A percentile compares a stretch with the other conserved stretches of the same genome.
Evolutionary conservation across 1,140 invertebrate species (phyloP).

Genomic region (Rhysida immarginata): DNA sequence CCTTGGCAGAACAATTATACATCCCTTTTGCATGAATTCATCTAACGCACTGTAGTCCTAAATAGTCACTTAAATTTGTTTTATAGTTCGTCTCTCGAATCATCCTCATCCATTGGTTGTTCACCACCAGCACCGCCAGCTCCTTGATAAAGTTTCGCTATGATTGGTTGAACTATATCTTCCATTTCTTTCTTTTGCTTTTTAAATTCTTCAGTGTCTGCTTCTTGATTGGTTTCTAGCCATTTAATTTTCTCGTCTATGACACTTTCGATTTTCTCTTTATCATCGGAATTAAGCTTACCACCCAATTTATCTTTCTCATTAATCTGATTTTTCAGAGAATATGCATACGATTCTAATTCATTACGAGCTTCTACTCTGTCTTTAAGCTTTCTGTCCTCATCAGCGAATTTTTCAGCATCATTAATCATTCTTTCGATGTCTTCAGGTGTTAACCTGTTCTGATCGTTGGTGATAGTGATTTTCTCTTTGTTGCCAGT

Average conservation of each 20-base stretch:
- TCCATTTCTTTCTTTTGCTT: conserved; percentile 95
- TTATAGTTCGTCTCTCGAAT: conserved; percentile 79
- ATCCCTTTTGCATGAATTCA: neutral
- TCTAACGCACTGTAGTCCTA: too few species aligned
- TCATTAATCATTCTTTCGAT: conserved; percentile 98
- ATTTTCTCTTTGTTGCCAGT: conserved; percentile 98
- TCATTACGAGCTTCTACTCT: conserved; percentile 88
- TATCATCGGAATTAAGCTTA: conserved; percentile 81
- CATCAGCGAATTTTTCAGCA: conserved; percentile 95
- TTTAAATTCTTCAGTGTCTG: conserved; percentile 84
- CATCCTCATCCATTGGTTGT: conserved; percentile 47
- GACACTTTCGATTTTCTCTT: conserved; percentile 82
- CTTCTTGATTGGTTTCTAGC: conserved; percentile 90
- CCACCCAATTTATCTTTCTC: conserved; percentile 97
- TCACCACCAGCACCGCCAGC: conserved; percentile 46
- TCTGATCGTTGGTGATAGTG: conserved; percentile 97
- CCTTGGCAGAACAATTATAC: neutral
- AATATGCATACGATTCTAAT: conserved; percentile 94
- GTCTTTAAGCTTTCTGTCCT: conserved; percentile 96
- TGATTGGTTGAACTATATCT: conserved; percentile 90
- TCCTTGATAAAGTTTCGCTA: conserved; percentile 89
- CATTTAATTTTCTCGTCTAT: conserved; percentile 96
- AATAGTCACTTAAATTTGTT: too few species aligned
- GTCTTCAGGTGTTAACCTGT: conserved; percentile 88
- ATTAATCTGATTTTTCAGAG: conserved; percentile 88